phyloP scores from a whole-genome alignment of 2,113 vertebrate genomes.

The Malurus cyaneus region DNA sequence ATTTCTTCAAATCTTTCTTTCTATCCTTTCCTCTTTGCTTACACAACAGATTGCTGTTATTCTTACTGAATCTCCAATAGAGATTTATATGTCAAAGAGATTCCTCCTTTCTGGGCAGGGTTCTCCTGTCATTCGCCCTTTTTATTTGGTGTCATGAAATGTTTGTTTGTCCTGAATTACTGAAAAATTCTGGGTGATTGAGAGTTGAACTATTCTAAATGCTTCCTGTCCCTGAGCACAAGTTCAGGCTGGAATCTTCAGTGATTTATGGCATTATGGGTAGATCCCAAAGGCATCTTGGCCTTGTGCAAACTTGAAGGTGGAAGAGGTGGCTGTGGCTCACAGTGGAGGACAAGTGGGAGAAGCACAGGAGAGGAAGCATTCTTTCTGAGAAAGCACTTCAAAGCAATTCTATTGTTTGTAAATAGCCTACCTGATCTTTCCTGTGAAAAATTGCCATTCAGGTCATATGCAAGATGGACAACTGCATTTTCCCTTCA shows the following conservation, averaged over 20 bases:
- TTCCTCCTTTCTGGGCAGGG: background rate
- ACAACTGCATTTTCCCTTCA: background rate
- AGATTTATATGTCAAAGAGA: background rate
- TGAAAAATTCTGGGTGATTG: background rate
- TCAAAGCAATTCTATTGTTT: background rate
- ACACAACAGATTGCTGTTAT: background rate
- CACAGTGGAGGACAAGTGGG: fast-evolving
- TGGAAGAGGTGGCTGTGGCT: background rate
- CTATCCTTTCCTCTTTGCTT: background rate
- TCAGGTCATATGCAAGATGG: background rate
- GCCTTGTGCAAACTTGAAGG: background rate
- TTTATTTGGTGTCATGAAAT: background rate
- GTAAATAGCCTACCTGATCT: background rate
- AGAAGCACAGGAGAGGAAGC: background rate
- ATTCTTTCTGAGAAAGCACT: background rate
- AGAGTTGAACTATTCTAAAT: background rate
- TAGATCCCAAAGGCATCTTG: background rate
- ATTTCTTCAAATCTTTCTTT: background rate
- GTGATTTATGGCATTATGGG: background rate
- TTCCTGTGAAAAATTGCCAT: background rate
- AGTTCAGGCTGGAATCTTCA: background rate
- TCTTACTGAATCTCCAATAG: background rate
- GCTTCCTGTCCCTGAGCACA: background rate
- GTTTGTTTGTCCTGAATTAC: fast-evolving
- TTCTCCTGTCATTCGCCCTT: background rate